phyloP scores from a whole-genome alignment of 92 coral and sea anemone species.

The Ricordea florida region DNA sequence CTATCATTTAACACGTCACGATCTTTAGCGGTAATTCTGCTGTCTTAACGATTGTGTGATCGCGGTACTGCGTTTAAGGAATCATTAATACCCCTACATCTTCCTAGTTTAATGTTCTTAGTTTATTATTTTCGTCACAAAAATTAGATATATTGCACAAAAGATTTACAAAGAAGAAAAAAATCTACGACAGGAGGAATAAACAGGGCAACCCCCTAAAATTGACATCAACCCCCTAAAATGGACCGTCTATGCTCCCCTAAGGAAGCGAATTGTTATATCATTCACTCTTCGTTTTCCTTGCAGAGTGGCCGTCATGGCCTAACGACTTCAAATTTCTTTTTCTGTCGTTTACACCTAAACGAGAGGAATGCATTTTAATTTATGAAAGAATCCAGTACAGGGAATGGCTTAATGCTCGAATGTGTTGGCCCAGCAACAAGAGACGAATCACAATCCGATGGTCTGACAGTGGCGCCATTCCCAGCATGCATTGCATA shows the following conservation, averaged over 20 bases:
- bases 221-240: no score
- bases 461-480: conserved; percentile 73
- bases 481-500: conserved; percentile 61
- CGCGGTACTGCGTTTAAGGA: no score
- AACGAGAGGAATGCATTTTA: conserved; percentile 51
- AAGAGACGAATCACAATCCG: conserved; percentile 54
- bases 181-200: no score
- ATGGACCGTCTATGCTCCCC: background rate
- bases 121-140: no score
- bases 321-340: conserved; percentile 69
- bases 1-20: no score
- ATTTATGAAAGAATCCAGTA: conserved; percentile 77
- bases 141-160: no score
- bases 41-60: no score
- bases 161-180: no score
- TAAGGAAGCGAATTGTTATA: background rate
- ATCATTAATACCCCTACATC: no score
- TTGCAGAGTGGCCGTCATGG: conserved; percentile 68
- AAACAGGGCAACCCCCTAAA: no score
- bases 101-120: no score
- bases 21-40: no score
- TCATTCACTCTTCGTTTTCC: background rate
- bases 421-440: conserved; percentile 67
- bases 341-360: conserved; percentile 29
- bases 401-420: conserved; percentile 62